Base-by-base conservation (phyloP, 92 coral and sea anemone genomes). In the Blastomussa wellsi region DNA sequence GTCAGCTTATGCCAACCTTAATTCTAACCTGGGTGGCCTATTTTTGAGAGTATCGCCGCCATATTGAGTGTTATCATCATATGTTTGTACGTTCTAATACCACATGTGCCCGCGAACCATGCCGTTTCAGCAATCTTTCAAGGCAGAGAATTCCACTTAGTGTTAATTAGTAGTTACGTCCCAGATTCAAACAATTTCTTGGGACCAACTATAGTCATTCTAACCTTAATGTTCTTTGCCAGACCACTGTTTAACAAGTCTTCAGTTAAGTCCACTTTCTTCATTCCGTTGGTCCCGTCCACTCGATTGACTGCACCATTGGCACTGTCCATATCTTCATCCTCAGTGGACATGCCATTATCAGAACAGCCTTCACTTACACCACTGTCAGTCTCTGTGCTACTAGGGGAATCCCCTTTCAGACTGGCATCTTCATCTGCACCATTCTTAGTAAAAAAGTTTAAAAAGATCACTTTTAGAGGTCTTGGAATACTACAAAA, bases 311-410 rank as follows among this genome's bases (percentile, higher is more conserved):
- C 17, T 29, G 81, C 84, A 12, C 77, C 87, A 62, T 24, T 82
- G 13, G 84, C 71, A 57, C 76, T 71, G 55, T 91, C 96, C 67
- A 75, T 28, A 7, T 95, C 95, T 49, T 97, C 98, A 37, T 97
- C 99, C 65, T 95, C 98, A 72, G 94, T 92, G 15, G 90, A 86
- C 32, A 83, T 83, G 72, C 98, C 93, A 77, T 96, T 96, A 31
- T 97, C 99, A 49, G 98, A 97, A 69, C 88, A 92, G 31, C 95
- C 98, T 78, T 95, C 93, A 79, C 99, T 95, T 4, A 97, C 99
- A 1, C 99, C 98, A 73, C 99, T 97, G 89, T 97, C 99, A 22
- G 99, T 95, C 65, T 97, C 99, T 35, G 96, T 95, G 80, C 98
- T 90, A 55, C 94, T 90, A 0, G 94, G 97, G 79, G 99, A 97